These are phyloP conservation scores for Psittacula cyanocephala DNA, from an alignment of 2,113 vertebrate genomes.

Conservation along the genomic window DNA sequence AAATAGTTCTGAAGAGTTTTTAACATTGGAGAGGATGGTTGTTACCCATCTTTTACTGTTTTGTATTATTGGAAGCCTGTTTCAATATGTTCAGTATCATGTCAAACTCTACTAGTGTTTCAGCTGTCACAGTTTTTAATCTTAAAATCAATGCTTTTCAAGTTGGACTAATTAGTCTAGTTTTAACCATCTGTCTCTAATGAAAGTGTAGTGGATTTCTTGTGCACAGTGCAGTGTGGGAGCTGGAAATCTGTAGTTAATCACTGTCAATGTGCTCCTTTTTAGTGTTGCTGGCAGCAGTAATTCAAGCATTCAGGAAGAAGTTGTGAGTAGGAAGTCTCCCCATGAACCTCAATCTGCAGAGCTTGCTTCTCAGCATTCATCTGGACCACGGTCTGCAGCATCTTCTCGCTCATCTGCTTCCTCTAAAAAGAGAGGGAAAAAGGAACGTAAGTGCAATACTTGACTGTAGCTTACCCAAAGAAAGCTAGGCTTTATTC, in stretches of 20 bases:
- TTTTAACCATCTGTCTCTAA: background rate
- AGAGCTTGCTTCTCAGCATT: slow-evolving; percentile 74
- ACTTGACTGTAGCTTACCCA: background rate
- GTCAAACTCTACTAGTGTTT: background rate
- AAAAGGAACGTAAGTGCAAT: slow-evolving; percentile 72
- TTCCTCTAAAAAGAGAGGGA: slow-evolving; percentile 82
- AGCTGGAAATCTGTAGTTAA: background rate
- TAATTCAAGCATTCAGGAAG: slow-evolving; percentile 78
- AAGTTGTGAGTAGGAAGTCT: slow-evolving; percentile 74
- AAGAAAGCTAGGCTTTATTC: background rate
- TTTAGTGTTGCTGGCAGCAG: slow-evolving; percentile 66
- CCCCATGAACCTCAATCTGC: slow-evolving; percentile 62
- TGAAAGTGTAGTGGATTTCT: background rate
- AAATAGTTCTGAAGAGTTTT: background rate
- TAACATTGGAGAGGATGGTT: background rate
- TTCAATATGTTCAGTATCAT: background rate
- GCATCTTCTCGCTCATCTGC: slow-evolving; percentile 82
- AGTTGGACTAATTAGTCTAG: background rate
- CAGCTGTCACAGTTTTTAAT: background rate
- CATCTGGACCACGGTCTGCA: slow-evolving; percentile 74
- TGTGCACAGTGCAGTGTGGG: background rate
- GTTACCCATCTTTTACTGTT: background rate
- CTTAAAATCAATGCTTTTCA: background rate
- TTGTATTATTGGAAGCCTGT: background rate
- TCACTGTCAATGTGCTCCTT: background rate